phyloP scores from a whole-genome alignment of 2,888 invertebrate genomes.

The Bruchidius siliquastri region DNA sequence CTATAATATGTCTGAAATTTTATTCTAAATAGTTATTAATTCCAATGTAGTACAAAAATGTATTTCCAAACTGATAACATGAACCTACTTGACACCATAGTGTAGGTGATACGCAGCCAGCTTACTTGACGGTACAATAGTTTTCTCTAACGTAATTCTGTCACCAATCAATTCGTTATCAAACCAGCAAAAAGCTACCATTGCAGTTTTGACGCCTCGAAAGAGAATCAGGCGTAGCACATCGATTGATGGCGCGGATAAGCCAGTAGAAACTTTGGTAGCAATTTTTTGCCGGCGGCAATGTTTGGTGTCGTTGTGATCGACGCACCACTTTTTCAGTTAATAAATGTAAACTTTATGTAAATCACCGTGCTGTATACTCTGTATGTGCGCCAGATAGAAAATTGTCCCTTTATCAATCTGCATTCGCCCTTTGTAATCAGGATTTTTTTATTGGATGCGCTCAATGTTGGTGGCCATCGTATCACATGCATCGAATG shows the following conservation, averaged over 20 bases:
- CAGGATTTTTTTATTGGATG: neutral
- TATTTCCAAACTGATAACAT: no score
- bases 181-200: neutral
- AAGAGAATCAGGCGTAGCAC: neutral
- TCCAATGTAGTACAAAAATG: no score
- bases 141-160: no score
- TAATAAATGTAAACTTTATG: neutral
- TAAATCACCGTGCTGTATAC: neutral
- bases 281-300: neutral
- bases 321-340: neutral
- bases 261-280: neutral
- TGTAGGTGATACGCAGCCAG: no score
- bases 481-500: neutral
- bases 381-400: neutral
- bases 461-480: neutral
- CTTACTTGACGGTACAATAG: no score
- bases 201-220: neutral
- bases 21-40: no score
- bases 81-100: no score
- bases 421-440: neutral
- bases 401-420: neutral
- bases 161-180: neutral
- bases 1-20: no score
- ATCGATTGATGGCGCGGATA: neutral
- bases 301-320: neutral